phyloP scores from a whole-genome alignment of 1,140 invertebrate species.

The Euglossa dilemma region DNA sequence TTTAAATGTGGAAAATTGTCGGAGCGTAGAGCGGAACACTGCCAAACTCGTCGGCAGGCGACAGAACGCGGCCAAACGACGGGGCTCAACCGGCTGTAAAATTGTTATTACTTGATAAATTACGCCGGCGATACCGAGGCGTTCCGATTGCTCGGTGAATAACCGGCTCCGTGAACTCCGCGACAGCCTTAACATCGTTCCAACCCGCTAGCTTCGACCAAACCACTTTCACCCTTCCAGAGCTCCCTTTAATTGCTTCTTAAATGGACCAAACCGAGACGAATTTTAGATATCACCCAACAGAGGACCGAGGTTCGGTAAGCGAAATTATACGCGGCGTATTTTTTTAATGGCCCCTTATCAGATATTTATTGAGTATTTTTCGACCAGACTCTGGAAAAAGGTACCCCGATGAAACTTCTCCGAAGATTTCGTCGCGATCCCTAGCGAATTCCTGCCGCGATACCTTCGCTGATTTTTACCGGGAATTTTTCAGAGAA shows the following conservation, averaged over 20 bases:
- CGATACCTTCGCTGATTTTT: too few species aligned
- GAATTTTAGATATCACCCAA: not conserved
- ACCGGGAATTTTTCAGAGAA: too few species aligned
- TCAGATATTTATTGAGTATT: too few species aligned
- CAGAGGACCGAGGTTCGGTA: not conserved
- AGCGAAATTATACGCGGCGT: too few species aligned
- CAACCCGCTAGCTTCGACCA: constrained; percentile 6
- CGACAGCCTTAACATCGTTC: constrained; percentile 6
- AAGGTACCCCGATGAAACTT: too few species aligned
- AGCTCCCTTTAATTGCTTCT: not conserved
- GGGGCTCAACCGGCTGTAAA: constrained; percentile 9
- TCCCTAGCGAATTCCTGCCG: too few species aligned
- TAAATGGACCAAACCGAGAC: not conserved
- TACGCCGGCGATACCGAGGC: not conserved
- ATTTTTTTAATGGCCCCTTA: too few species aligned
- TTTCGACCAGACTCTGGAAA: too few species aligned
- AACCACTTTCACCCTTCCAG: constrained; percentile 27
- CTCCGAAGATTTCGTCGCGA: too few species aligned
- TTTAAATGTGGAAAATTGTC: too few species aligned
- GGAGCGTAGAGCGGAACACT: not conserved
- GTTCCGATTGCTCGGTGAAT: not conserved
- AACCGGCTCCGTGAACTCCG: constrained; percentile 21
- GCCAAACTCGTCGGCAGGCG: not conserved
- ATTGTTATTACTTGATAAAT: constrained; percentile 30
- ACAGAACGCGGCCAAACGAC: not conserved